phyloP scores from a whole-genome alignment of 2,888 invertebrate species.

The Scotopteryx bipunctaria region DNA sequence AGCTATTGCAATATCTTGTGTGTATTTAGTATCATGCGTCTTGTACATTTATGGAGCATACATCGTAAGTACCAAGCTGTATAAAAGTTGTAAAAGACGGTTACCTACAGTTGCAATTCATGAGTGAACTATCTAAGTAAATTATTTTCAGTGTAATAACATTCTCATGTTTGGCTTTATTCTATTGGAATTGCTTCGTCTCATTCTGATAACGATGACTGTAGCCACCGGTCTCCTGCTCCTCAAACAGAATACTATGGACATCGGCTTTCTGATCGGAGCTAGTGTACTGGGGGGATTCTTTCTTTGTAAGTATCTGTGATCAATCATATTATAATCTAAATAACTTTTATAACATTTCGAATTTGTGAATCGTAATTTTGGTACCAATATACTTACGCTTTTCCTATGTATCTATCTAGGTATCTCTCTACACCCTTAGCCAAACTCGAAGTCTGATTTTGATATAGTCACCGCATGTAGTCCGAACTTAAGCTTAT shows the following conservation, averaged over 20 bases:
- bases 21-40: constrained; percentile 59
- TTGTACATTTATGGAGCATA: constrained; percentile 71
- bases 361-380: no score
- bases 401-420: no score
- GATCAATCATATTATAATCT: no score
- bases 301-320: constrained; percentile 59
- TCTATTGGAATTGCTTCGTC: constrained; percentile 59
- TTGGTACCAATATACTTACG: no score
- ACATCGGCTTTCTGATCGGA: constrained; percentile 73
- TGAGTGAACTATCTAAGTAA: no score
- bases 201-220: constrained; percentile 51
- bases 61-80: constrained; percentile 53
- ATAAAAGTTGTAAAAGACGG: no score
- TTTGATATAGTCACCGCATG: no score
- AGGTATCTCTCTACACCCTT: no score
- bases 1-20: constrained; percentile 49
- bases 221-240: constrained; percentile 61
- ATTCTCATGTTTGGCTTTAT: constrained; percentile 64
- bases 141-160: constrained; percentile 58
- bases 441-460: no score
- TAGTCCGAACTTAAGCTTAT: neutral
- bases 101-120: constrained; percentile 16
- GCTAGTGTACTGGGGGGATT: constrained; percentile 73
- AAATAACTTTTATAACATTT: no score
- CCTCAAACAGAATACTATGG: constrained; percentile 75